Base-by-base conservation (phyloP, 2,113 vertebrate genomes). In the Lampris megalopsis region DNA sequence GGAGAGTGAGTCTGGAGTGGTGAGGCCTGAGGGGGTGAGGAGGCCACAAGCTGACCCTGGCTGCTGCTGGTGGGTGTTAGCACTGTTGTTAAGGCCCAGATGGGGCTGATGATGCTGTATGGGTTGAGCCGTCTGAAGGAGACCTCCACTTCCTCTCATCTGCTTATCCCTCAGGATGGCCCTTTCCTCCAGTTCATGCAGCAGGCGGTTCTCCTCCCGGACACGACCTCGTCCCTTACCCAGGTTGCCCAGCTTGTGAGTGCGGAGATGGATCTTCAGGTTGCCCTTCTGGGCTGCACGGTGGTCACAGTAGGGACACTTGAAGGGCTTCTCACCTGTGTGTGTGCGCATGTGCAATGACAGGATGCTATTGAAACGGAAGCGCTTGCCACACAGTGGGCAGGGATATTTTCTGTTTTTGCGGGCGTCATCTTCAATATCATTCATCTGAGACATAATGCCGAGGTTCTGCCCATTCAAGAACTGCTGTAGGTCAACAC, bases 361-460 rank as follows among this genome's bases (percentile, higher is more conserved):
- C n/a, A 99, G 93, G 82, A 99, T 99, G 91, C 98, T 99, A 93
- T 99, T 99, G 75, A 99, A 99, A 41, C 98, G 97, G 77, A 99
- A 99, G 64, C 98, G 97, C 75, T 99, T 99, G 79, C 98, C 98
- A 8, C 98, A 99, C 6, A 99, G 91, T 0, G 97, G 97, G 85
- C 98, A 99, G 0, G 98, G 98, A 87, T 99, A 99, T 92, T 99
- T 99, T 5, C 98, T 94, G 87, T 98, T 99, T 87, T 98, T 99
- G 75, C 97, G 96, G 59, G 98, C 97, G 0, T 99, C 98, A 1
- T 99, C 98, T 93, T 99, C 97, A 3, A 98, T 99, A 82, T 99
- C 97, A 0, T 97, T 99, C 97, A 99, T 99, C 89, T 99, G 97
- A 56, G 98, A 99, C 97, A 99, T 99, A 63, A 99, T 99, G 84